Percentiles rank a stretch among this genome's conserved stretches.
These are phyloP conservation scores for Zenarchopterus dispar DNA, from an alignment of 2,797 vertebrate genomes.

Conservation along the genomic window DNA sequence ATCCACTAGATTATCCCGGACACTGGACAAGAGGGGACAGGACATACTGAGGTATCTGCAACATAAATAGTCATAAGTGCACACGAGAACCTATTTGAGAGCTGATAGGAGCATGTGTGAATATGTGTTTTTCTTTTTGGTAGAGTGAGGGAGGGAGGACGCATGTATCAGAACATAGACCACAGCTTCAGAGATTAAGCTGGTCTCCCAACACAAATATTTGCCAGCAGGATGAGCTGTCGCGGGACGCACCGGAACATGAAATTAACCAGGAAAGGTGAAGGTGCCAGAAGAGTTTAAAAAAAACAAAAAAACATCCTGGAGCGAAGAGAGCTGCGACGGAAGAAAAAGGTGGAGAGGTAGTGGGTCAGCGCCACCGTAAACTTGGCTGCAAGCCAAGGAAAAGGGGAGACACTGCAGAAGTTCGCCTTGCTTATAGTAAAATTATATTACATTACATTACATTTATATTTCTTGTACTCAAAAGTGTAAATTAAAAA, in stretches of 20 bases:
- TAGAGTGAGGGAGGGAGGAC: slow-evolving; percentile 21
- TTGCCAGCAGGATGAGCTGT: slow-evolving; percentile 82
- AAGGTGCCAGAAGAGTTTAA: slow-evolving; percentile 47
- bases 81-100: slow-evolving; percentile 27
- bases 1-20: too few species aligned
- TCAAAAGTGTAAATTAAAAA: slow-evolving; percentile 38
- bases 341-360: slow-evolving; percentile 10
- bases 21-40: slow-evolving; percentile 42
- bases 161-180: slow-evolving; percentile 52
- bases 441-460: slow-evolving; percentile 32
- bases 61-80: slow-evolving; percentile 26
- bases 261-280: slow-evolving; percentile 81
- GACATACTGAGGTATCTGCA: slow-evolving; percentile 41
- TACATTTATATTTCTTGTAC: slow-evolving; percentile 46
- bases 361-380: background rate
- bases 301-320: slow-evolving; percentile 18
- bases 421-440: slow-evolving; percentile 44
- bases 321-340: slow-evolving; percentile 31
- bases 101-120: slow-evolving; percentile 30
- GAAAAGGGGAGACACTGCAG: slow-evolving; percentile 13
- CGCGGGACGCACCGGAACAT: slow-evolving; percentile 83
- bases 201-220: slow-evolving; percentile 82
- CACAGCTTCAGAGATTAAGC: slow-evolving; percentile 76
- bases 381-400: background rate
- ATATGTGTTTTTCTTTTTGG: background rate